A percentile compares a stretch with the other conserved stretches of the same genome.
Conservation (phyloP, 2,113 vertebrate species). For the Cariama cristata region DNA sequence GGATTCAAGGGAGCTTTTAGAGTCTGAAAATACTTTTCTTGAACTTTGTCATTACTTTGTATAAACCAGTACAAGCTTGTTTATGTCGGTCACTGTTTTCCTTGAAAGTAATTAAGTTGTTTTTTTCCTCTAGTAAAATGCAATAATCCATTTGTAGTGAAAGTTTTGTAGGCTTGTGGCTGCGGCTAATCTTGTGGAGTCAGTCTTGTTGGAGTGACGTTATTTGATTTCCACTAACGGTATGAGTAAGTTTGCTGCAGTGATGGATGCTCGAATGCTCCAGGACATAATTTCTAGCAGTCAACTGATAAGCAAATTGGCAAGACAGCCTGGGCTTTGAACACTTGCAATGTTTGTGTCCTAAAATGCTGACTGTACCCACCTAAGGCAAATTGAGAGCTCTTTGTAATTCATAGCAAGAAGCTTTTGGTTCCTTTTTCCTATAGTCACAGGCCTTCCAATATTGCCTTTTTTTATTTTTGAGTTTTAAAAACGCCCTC, state of each 20-base stretch:
- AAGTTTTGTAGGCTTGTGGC: not conserved
- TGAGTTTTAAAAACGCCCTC: not conserved
- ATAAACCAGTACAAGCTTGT: rapidly evolving
- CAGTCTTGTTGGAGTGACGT: not conserved
- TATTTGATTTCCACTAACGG: not conserved
- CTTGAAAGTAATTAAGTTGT: no score
- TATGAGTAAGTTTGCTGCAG: not conserved
- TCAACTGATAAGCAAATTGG: not conserved
- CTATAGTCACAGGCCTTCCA: rapidly evolving
- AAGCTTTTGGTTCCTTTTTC: not conserved
- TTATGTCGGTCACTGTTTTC: rapidly evolving
- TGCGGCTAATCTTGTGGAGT: not conserved
- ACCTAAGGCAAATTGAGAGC: not conserved
- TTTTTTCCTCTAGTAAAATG: not conserved
- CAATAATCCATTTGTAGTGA: not conserved
- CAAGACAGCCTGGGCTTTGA: not conserved
- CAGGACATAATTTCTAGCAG: not conserved
- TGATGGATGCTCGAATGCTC: not conserved
- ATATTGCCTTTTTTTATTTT: not conserved
- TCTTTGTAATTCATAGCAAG: not conserved
- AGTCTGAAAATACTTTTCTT: not conserved
- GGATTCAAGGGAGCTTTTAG: not conserved
- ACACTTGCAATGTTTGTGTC: not conserved
- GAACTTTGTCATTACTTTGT: not conserved
- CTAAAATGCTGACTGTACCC: not conserved